Evolutionary conservation across 2,888 invertebrate species (phyloP).

Genomic region (Epinotia demarniana): DNA sequence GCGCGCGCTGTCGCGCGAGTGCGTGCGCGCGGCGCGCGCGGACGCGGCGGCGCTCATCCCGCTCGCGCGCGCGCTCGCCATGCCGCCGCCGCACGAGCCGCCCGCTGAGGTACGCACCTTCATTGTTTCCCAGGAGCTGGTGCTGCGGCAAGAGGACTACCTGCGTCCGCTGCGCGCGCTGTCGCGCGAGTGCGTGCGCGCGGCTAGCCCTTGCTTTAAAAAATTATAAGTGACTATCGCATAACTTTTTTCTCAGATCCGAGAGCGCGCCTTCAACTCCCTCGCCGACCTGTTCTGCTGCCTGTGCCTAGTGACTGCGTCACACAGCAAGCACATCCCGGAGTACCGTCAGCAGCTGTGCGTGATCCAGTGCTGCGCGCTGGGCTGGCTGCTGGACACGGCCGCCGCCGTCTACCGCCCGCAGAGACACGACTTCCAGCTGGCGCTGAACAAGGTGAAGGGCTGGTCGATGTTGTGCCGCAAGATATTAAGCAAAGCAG

Average conservation of each 20-base stretch:
- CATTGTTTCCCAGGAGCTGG: conserved; percentile 86
- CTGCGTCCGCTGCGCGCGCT: conserved; percentile 93
- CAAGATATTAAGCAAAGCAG: not conserved
- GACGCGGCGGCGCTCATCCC: too few species aligned
- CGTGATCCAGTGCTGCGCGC: conserved; percentile 92
- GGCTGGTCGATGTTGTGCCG: not conserved
- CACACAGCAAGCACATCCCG: conserved; percentile 79
- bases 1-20: too few species aligned
- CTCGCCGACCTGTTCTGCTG: conserved; percentile 94
- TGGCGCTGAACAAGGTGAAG: conserved; percentile 89
- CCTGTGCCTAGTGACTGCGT: conserved; percentile 92
- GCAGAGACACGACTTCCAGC: conserved; percentile 88
- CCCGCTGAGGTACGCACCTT: conserved; percentile 76
- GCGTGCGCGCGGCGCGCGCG: too few species aligned
- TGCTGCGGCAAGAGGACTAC: conserved; percentile 96
- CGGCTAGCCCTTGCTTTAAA: not conserved
- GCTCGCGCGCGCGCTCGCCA: too few species aligned
- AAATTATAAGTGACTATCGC: not conserved
- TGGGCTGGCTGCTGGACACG: conserved; percentile 94
- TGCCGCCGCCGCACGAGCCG: conserved; percentile 92
- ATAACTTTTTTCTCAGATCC: conserved; percentile 70
- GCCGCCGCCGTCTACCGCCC: conserved; percentile 91
- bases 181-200: too few species aligned
- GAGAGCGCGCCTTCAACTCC: conserved; percentile 93
- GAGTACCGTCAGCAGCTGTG: conserved; percentile 71